Base-by-base conservation (phyloP, 2,797 vertebrate genomes). In the Iguana delicatissima region DNA sequence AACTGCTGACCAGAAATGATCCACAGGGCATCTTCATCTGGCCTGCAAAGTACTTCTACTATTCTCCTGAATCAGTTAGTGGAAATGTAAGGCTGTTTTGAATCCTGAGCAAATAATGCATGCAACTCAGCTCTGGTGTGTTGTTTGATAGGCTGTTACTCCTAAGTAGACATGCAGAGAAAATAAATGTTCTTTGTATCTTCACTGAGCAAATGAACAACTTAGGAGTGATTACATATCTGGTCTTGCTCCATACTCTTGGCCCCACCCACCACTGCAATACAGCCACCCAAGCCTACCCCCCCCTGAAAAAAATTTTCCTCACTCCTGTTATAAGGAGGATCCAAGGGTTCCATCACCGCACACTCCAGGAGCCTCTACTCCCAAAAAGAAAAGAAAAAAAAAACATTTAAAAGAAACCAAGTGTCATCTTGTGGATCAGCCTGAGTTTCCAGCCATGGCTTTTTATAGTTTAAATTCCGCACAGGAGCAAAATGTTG, bases 381-480 rank as follows among this genome's bases (percentile, higher is more conserved):
- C 38, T 46, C 85, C 57, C 29, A 42, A 87, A 79, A 22, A 52
- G 18, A 22, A 81, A 57, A n/a, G n/a, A n/a, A 18, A 55, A n/a
- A 80, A 52, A 16, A 59, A 4, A 16, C 20, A 46, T 57, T 57
- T 0, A 46, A 38, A 57, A 64, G 50, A 76, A 35, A 38, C 18
- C 50, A 35, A 35, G 32, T 55, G 69, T 35, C 38, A 38, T 38
- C 46, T 50, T 77, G 24, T 84, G 42, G 32, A 74, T 84, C 69
- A 83, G 52, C 26, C 55, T 32, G 12, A 26, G 20, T 84, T 89
- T 32, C 74, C 52, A 77, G 42, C 50, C 57, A 42, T 7, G 72
- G 52, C 52, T 74, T 10, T 73, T 57, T 74, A 42, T 57, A 76
- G 62, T 52, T 83, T 89, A 57, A 62, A 84, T 84, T 74, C 72